Conservation (phyloP, 2,113 vertebrate genomes). For the Chaetops frenatus region DNA sequence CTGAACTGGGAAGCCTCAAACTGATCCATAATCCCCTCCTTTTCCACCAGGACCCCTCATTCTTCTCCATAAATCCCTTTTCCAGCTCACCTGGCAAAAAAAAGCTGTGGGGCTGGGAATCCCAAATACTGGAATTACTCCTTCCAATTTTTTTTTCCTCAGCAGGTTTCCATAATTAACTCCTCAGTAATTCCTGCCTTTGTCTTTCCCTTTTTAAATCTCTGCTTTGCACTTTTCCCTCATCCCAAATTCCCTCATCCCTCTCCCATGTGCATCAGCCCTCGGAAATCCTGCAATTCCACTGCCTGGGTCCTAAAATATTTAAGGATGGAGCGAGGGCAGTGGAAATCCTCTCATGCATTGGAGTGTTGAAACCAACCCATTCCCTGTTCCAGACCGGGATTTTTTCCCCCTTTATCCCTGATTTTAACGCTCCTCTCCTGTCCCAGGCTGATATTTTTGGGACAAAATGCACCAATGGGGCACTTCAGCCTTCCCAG, state of each 20-base stretch:
- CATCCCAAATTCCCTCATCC: not conserved
- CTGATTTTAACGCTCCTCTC: fast-evolving
- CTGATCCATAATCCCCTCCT: not conserved
- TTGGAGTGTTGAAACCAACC: not conserved
- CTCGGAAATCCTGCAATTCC: not conserved
- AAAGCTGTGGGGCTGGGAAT: not conserved
- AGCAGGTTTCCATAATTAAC: not conserved
- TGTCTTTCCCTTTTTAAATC: not conserved
- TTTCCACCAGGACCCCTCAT: fast-evolving
- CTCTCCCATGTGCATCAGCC: not conserved
- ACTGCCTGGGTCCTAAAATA: not conserved
- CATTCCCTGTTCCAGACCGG: fast-evolving
- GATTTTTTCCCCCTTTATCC: not conserved
- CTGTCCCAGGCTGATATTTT: fast-evolving
- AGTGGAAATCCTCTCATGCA: not conserved
- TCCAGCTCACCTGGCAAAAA: not conserved
- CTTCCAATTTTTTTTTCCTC: not conserved
- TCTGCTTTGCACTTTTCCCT: not conserved
- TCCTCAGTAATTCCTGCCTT: not conserved
- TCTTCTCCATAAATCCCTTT: not conserved
- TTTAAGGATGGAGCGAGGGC: not conserved
- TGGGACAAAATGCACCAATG: not conserved
- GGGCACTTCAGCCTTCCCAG: not conserved
- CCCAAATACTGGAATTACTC: not conserved
- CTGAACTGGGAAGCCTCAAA: not conserved